These are phyloP conservation scores for Phylloscopus trochiloides DNA, from an alignment of 2,113 vertebrate species.

Conservation along the genomic window DNA sequence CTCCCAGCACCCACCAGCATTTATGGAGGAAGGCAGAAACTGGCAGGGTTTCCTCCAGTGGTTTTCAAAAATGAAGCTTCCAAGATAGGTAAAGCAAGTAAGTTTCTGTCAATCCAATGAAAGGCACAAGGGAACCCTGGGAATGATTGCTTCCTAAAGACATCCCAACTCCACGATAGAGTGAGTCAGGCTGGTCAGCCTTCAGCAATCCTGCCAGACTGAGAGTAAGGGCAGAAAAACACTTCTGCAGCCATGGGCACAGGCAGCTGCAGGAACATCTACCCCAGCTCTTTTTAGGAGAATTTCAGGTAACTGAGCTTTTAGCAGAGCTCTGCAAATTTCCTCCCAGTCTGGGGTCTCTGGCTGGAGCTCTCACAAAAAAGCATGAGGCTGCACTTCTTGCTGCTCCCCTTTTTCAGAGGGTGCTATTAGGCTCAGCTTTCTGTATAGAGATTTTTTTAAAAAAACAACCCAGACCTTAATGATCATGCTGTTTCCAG, in stretches of 20 bases:
- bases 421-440: not conserved
- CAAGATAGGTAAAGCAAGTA: not conserved
- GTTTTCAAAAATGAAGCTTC: not conserved
- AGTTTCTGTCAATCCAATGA: not conserved
- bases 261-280: not conserved
- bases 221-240: not conserved
- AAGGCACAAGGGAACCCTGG: not conserved
- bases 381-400: not conserved
- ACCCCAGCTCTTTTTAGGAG: not conserved
- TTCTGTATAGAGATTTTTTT: not conserved
- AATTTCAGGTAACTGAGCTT: constrained; percentile 32
- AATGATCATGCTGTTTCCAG: not conserved
- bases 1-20: not conserved
- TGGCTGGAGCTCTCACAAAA: not conserved
- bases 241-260: not conserved
- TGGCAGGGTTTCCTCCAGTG: not conserved
- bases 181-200: not conserved
- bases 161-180: not conserved
- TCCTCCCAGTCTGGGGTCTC: not conserved
- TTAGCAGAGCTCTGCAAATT: not conserved
- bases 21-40: not conserved
- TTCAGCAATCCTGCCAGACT: not conserved
- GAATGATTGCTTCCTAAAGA: not conserved
- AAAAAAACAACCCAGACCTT: not conserved
- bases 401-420: not conserved